Evolutionary conservation across 2,797 vertebrate species (phyloP), one percentile per base, ranked within the genome.

Genomic region (Danio tinwini): DNA sequence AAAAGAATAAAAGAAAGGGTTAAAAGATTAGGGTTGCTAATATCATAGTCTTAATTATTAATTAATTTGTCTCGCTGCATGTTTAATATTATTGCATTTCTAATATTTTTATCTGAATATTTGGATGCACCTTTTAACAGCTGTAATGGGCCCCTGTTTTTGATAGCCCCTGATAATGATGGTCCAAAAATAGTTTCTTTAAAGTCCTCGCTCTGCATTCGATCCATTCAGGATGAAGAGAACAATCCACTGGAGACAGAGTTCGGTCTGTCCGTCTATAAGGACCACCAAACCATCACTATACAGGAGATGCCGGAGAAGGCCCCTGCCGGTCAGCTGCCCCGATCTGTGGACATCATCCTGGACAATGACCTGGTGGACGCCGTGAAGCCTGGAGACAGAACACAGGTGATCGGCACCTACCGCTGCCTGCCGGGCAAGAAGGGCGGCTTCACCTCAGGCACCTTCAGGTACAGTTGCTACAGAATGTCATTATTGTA

Each of bases 251-350:
- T 99, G 85, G 98, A 99, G 91, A 99, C 98, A 0, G 97, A 99
- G 87, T 99, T 94, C 16, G 98, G 98, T 6, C 93, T 99, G 63
- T 99, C 97, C 0, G 84, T 94, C 71, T 99, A 99, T 88, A 98
- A 97, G 83, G 98, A 99, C 87, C 97, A 99, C 88, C 98, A 99
- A 92, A 97, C 94, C 82, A 94, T 99, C 90, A 97, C 97, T 0
- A 96, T 99, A 78, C 98, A 99, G 93, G 98, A 99, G 93, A 99
- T 99, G 98, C 98, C 98, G 0, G 98, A 99, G 91, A 99, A 99
- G 76, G 97, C 98, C 1, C 98, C 98, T 0, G 97, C 98, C 0
- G 98, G 98, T 39, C 98, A 99, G 89, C 94, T 99, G 42, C 98
- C 98, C 0, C 97, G 98, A 77, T 99, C 98, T 0, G 95, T 99